Evolutionary conservation across 2,888 invertebrate species (phyloP), one percentile per base, ranked within the genome.

Genomic region (Eupithecia dodoneata): DNA sequence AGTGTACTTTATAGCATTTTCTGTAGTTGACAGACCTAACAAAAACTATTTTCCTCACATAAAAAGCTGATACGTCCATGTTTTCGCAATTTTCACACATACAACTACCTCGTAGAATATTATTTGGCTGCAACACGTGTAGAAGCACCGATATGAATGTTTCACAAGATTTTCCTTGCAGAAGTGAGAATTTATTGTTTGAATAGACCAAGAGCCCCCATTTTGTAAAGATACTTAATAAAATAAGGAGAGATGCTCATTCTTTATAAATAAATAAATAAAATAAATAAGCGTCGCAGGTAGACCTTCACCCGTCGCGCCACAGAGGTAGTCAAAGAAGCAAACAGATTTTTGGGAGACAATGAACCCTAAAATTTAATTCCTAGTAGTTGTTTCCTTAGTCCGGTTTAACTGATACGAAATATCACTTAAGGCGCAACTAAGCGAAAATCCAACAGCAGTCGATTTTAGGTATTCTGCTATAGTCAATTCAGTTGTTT

Each of bases 161-260:
- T 71, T 45, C 66, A 30, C 30, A 71, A 71, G 73, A 78, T 78
- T 73, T 76, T 73, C 75, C 67, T 67, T 71, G 72, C 70, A 47
- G 65, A 69, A 70, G 55, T 73, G 67, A 55, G 45, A 63, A 72
- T 77, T 77, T 77, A 75, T 75, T 72, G 49, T 77, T 18, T 75
- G 63, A 41, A 15, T 75, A 75, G 71, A 59, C 65, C 41, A 18
- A 41, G 77, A 75, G 77, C 71, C 12, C 18, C 30, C 13, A 59
- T 42, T 42, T 3, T 55, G 18, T 59, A 4, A 4, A 42, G 15
- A 59, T 59, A 59, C 30, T 30, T 30, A 30, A 30, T 30, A 30
- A 30, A 30, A 30, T 30, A 30, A 12, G 12, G 10, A 47, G 12
- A 47, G 47, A 12, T 47, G 10, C 4, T 47, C 47, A 12, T 4